These are phyloP conservation scores for Bombus haemorrhoidalis DNA, from an alignment of 1,140 invertebrate genomes.

Conservation along the genomic window DNA sequence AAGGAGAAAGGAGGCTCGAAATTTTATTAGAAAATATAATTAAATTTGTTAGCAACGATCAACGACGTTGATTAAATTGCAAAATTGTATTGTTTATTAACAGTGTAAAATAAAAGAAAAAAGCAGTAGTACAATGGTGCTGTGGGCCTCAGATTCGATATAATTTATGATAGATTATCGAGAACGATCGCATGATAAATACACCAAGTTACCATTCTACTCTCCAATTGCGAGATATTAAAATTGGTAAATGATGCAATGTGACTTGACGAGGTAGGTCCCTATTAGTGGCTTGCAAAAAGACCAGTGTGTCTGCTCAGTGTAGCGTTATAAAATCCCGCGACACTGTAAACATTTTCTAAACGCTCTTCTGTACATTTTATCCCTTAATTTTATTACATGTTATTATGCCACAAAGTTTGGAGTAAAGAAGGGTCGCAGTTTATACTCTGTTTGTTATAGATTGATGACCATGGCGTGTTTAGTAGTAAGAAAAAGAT, in stretches of 20 bases:
- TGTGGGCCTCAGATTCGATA: constrained; percentile 54
- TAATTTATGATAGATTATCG: constrained; percentile 9
- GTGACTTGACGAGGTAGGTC: constrained; percentile 28
- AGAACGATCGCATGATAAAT: not conserved
- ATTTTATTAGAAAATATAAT: constrained; percentile 4
- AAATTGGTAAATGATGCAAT: constrained; percentile 28
- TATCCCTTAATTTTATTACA: constrained; percentile 79
- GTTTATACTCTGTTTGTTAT: constrained; percentile 68
- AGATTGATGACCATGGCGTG: constrained; percentile 63
- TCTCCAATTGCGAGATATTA: constrained; percentile 11
- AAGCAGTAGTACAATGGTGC: constrained; percentile 56
- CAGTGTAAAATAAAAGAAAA: constrained; percentile 18
- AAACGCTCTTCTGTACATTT: constrained; percentile 82
- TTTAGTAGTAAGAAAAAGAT: constrained; percentile 56
- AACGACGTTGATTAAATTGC: not conserved
- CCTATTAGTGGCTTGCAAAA: constrained; percentile 52
- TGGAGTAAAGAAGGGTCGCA: constrained; percentile 70
- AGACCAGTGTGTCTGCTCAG: constrained; percentile 73
- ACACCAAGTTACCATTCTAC: not conserved
- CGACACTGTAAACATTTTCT: constrained; percentile 75
- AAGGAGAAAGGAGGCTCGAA: not conserved
- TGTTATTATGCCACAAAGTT: constrained; percentile 72
- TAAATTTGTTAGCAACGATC: not conserved
- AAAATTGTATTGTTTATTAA: constrained; percentile 27
- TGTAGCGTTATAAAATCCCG: constrained; percentile 76